Evolutionary conservation across 2,113 vertebrate species (phyloP).

Genomic region (Parus major): DNA sequence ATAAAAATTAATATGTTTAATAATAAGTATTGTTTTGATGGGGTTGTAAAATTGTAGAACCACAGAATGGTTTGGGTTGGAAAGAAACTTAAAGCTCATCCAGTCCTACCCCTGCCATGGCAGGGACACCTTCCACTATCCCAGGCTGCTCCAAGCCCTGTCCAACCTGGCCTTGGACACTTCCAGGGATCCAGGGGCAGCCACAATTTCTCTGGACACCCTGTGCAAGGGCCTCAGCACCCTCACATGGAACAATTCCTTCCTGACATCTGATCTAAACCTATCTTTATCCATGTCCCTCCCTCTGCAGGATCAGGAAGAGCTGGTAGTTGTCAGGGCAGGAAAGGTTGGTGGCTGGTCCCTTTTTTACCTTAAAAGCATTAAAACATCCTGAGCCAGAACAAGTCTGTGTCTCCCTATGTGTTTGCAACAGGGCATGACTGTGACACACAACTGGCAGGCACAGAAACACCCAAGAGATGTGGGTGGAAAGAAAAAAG

Average conservation of each 20-base stretch:
- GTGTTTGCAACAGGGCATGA: neutral
- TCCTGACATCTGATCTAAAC: neutral
- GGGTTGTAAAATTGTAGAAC: neutral
- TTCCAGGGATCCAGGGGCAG: neutral
- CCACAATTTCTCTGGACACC: neutral
- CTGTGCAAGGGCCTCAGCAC: neutral
- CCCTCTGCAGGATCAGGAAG: neutral
- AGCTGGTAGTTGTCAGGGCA: neutral
- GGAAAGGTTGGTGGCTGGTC: neutral
- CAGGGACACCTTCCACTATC: neutral
- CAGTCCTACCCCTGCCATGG: rapidly evolving
- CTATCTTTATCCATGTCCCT: neutral
- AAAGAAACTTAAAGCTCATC: neutral
- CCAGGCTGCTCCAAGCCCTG: rapidly evolving
- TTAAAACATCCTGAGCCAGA: neutral
- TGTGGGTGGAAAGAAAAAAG: neutral
- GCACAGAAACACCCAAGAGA: neutral
- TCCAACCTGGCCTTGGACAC: rapidly evolving
- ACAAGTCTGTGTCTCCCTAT: neutral
- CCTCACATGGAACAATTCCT: rapidly evolving
- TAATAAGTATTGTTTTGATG: neutral
- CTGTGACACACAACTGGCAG: neutral
- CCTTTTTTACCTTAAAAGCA: neutral
- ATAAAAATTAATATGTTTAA: neutral
- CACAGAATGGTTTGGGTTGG: neutral